phyloP scores from a whole-genome alignment of 2,797 vertebrate species.

The Onychomys arenicola region DNA sequence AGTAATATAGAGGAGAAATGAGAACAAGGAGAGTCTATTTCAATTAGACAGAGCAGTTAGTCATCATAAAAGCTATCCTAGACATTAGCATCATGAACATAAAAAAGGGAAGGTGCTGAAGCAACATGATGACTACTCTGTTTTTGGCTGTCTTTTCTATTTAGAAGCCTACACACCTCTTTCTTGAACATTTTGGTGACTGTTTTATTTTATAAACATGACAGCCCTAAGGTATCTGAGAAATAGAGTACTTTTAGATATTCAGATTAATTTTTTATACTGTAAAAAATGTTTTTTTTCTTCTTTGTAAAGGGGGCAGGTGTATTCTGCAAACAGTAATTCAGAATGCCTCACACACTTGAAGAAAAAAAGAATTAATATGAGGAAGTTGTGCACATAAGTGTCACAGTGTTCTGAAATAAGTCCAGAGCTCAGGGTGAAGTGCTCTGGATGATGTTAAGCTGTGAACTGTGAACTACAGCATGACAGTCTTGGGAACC shows the following conservation, averaged over 20 bases:
- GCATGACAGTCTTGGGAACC: slow-evolving; percentile 75
- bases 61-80: neutral
- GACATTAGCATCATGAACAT: neutral
- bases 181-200: neutral
- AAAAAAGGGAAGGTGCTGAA: neutral
- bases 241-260: neutral
- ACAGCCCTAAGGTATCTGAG: neutral
- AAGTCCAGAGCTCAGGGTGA: slow-evolving; percentile 36
- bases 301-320: neutral
- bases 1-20: neutral
- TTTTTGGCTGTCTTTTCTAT: neutral
- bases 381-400: slow-evolving; percentile 1
- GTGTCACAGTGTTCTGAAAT: neutral
- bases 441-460: slow-evolving; percentile 60
- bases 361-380: neutral
- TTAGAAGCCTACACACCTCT: neutral
- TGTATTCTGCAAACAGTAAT: neutral
- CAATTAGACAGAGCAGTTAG: neutral
- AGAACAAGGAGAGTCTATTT: neutral
- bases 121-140: neutral
- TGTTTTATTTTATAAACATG: neutral
- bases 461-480: slow-evolving; percentile 75
- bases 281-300: neutral
- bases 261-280: neutral
- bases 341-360: neutral